Evolutionary conservation across 2,797 vertebrate genomes (phyloP), one percentile per base, ranked within the genome.

Genomic region (Schizothorax lantsangensis): DNA sequence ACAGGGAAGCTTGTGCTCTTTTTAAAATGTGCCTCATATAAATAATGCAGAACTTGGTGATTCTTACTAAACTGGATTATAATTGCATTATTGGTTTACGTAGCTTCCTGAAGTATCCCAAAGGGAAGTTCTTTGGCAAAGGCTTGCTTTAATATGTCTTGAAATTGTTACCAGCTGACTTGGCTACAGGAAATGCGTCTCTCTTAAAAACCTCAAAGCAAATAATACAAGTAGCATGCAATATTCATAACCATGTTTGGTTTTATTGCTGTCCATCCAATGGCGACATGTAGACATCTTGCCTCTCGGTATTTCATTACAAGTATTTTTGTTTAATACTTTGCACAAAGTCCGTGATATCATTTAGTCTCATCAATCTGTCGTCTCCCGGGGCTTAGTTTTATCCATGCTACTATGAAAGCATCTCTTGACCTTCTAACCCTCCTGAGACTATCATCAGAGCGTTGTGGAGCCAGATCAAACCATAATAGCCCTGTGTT

Each of bases 111-210:
- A 94, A 94, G 90, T 92, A 91, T 94, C 94, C 94, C 93, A 69
- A 91, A 94, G 93, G 95, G 94, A 92, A 93, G 93, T 93, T 88
- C 81, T 91, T 92, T 92, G 93, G 95, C 95, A 94, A 93, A 91
- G 92, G 88, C 84, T 91, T 93, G 92, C 94, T 90, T 95, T 95
- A 94, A 94, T 95, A 96, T 94, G 95, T 95, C 92, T 89, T 89
- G 86, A 95, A 96, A 96, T 95, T 92, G 95, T 89, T 95, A 93
- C 93, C 95, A 96, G 94, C 94, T 95, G 95, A 88, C 74, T 85
- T 77, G 90, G 91, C 91, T 91, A 92, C 94, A 96, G 94, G 95
- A 96, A 95, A 94, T 93, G 92, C 93, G 93, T 93, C 91, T 82
- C 90, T 93, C 93, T 92, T 94, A 88, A 92, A 95, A 92, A 90